Base-by-base conservation (phyloP, 2,888 invertebrate species). In the Dyspetes luteomarginatus region DNA sequence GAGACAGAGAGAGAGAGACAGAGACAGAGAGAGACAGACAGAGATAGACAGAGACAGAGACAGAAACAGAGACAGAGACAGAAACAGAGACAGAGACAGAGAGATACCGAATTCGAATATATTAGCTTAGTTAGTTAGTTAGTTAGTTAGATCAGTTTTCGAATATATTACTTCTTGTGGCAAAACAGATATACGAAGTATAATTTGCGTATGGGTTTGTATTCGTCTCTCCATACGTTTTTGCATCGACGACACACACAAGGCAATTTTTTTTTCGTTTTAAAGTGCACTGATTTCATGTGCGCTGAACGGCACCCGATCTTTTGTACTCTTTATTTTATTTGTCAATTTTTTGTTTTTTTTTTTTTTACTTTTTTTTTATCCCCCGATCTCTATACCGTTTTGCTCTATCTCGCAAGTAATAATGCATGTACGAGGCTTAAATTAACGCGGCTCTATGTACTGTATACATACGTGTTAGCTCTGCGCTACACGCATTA, bases 401-500 rank as follows among this genome's bases (percentile, higher is more conserved):
- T 50, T 64, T 24, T 24, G 4, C 2, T 17, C 17, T 17, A 17
- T 19, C 30, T 3, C 48, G 48, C 17, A 17, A 36, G 12, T 36
- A 36, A 9, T 36, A 36, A 12, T 12, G 36, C 36, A 12, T 17
- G 17, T n/a, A 48, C 48, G 48, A 5, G 3, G 48, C 48, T 48
- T 48, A 48, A 17, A 17, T 48, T 48, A n/a, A 48, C 17, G 4
- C 48, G 17, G n/a, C n/a, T n/a, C n/a, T n/a, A n/a, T n/a, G n/a
- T n/a, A n/a, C n/a, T n/a, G n/a, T n/a, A 48, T 48, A 48, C 4
- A n/a, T 17, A 5, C 5, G 30, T 28, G 15, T 48, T 17, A 86
- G 81, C 85, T 84, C 79, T 67, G 75, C 79, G 67, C 41, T 26
- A 28, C 17, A 26, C 41, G 55, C 41, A 43, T 62, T 43, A 62